Evolutionary conservation across 1,140 invertebrate species (phyloP).

Genomic region (Pseudomyrmex concolor): DNA sequence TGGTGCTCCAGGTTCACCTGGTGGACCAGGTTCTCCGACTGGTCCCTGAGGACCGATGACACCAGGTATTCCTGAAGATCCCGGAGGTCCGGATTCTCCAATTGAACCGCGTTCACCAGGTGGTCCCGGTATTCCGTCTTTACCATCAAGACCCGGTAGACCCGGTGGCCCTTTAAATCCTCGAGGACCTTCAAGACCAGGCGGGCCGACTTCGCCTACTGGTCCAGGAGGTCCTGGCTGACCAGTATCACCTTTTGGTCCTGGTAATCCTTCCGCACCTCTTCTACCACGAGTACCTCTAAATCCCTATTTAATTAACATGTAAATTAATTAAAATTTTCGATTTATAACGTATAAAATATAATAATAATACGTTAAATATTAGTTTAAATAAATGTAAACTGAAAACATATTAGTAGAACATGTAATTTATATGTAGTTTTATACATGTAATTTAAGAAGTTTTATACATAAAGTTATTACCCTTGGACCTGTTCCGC

Average conservation of each 20-base stretch:
- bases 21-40: conserved; percentile 91
- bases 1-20: conserved; percentile 90
- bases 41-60: conserved; percentile 91
- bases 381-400: too few species aligned
- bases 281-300: conserved; percentile 74
- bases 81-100: conserved; percentile 90
- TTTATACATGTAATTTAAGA: not conserved
- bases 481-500: conserved; percentile 87
- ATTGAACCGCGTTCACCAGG: conserved; percentile 89
- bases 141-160: conserved; percentile 90
- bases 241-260: conserved; percentile 88
- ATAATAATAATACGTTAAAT: too few species aligned
- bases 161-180: conserved; percentile 90
- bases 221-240: conserved; percentile 82
- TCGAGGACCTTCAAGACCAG: conserved; percentile 86
- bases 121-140: conserved; percentile 90
- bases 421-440: not conserved
- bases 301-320: conserved; percentile 60
- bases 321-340: not conserved
- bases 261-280: conserved; percentile 89
- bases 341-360: not conserved
- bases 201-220: conserved; percentile 89
- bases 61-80: conserved; percentile 89
- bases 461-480: not conserved
- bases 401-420: not conserved